Percentiles rank a stretch among this genome's conserved stretches.
These are phyloP conservation scores for Phalanger gymnotis DNA, from an alignment of 2,797 vertebrate genomes.

Conservation along the genomic window DNA sequence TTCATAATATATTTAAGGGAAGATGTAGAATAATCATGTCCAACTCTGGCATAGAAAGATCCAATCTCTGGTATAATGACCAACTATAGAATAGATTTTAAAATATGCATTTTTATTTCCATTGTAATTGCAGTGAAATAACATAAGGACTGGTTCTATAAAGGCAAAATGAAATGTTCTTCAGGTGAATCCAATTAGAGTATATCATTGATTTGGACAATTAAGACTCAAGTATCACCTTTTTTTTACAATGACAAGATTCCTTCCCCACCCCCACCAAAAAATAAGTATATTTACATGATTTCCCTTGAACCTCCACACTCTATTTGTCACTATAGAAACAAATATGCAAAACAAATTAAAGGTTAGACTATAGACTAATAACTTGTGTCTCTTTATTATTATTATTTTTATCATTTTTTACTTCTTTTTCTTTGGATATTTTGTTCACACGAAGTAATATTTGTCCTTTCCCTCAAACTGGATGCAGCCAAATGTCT, in stretches of 20 bases:
- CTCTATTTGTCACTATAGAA: background rate
- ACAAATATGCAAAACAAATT: background rate
- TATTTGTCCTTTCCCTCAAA: constrained; percentile 48
- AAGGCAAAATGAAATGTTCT: constrained; percentile 4
- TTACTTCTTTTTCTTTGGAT: background rate
- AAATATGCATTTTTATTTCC: background rate
- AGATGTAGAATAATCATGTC: background rate
- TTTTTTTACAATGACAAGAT: background rate
- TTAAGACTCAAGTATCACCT: background rate
- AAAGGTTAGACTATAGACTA: background rate
- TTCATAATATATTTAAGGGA: background rate
- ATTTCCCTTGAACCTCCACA: background rate
- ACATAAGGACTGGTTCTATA: background rate
- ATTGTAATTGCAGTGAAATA: background rate
- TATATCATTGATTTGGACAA: constrained; percentile 8
- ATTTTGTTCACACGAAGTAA: background rate
- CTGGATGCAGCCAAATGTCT: background rate
- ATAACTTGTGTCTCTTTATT: background rate
- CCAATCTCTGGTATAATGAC: constrained; percentile 8
- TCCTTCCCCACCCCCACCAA: background rate
- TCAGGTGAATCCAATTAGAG: background rate
- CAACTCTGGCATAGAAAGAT: background rate
- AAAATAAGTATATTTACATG: background rate
- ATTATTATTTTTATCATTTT: background rate
- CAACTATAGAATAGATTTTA: constrained; percentile 9